Conservation (phyloP, 2,888 invertebrate genomes). For the Noctua janthina region DNA sequence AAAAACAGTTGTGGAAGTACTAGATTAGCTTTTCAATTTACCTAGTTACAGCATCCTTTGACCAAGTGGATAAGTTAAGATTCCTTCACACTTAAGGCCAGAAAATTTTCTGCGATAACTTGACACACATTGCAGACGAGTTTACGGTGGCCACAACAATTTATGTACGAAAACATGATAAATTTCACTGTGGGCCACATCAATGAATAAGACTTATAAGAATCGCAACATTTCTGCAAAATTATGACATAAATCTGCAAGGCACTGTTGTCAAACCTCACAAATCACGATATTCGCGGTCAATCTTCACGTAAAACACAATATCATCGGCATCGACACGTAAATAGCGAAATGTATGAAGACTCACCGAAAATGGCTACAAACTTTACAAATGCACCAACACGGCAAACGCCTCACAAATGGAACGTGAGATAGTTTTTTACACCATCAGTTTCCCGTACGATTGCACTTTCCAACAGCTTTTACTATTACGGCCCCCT, state of each 20-base stretch:
- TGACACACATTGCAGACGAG: slow-evolving; percentile 54
- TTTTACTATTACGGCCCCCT: slow-evolving; percentile 88
- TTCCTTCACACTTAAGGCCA: slow-evolving; percentile 14
- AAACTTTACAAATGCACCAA: slow-evolving; percentile 82
- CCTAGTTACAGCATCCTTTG: slow-evolving; percentile 23
- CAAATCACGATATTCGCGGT: slow-evolving; percentile 63
- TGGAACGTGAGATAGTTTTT: slow-evolving; percentile 87
- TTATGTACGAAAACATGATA: slow-evolving; percentile 56
- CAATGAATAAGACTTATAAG: slow-evolving; percentile 40
- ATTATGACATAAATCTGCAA: slow-evolving; percentile 44
- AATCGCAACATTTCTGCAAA: slow-evolving; percentile 37
- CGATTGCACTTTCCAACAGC: slow-evolving; percentile 89
- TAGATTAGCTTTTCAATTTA: background rate
- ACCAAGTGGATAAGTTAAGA: background rate
- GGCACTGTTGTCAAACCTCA: slow-evolving; percentile 61
- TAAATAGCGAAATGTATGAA: slow-evolving; percentile 81
- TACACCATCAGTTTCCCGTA: slow-evolving; percentile 84
- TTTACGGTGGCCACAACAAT: slow-evolving; percentile 22
- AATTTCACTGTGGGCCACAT: slow-evolving; percentile 34
- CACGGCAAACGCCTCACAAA: slow-evolving; percentile 81
- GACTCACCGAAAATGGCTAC: slow-evolving; percentile 89
- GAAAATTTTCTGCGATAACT: slow-evolving; percentile 19
- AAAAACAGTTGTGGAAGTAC: slow-evolving; percentile 36
- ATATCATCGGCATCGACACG: slow-evolving; percentile 76
- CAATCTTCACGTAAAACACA: slow-evolving; percentile 72